phyloP scores from a whole-genome alignment of 2,888 invertebrate genomes.

The Hylaea fasciaria region DNA sequence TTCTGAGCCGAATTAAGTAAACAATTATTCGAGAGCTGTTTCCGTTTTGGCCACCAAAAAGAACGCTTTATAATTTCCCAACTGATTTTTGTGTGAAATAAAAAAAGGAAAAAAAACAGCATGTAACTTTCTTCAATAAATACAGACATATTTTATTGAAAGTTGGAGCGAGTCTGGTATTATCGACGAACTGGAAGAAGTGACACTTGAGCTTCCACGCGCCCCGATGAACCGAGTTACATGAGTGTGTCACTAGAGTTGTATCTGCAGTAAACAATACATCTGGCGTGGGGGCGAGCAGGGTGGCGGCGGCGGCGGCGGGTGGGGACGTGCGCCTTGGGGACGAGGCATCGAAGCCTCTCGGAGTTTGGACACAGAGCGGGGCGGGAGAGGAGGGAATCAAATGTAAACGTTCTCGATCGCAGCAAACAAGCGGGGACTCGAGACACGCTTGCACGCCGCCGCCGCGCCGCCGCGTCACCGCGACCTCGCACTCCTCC shows the following conservation, averaged over 20 bases:
- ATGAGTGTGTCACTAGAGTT: conserved; percentile 43
- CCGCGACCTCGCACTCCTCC: conserved; percentile 18
- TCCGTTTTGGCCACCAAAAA: conserved; percentile 28
- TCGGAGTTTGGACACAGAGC: conserved; percentile 53
- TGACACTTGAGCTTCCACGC: conserved; percentile 38
- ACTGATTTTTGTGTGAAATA: conserved; percentile 24
- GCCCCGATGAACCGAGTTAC: conserved; percentile 43
- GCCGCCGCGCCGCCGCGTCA: conserved; percentile 16
- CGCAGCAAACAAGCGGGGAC: conserved; percentile 51
- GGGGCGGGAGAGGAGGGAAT: conserved; percentile 51
- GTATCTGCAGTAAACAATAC: conserved; percentile 51
- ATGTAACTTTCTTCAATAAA: too few species aligned
- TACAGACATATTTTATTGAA: too few species aligned
- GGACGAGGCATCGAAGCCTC: conserved; percentile 37
- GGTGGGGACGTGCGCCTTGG: conserved; percentile 29
- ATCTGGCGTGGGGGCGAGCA: conserved; percentile 39
- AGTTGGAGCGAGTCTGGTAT: conserved; percentile 5
- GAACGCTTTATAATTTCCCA: conserved; percentile 18
- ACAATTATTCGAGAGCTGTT: conserved; percentile 37
- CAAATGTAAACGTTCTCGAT: conserved; percentile 56
- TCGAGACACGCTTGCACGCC: conserved; percentile 30
- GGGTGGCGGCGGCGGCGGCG: conserved; percentile 30
- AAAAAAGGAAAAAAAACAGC: too few species aligned
- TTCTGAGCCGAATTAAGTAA: conserved; percentile 34
- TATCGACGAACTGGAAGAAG: conserved; percentile 22